Base-by-base conservation (phyloP, 2,888 invertebrate species). In the Acleris literana region DNA sequence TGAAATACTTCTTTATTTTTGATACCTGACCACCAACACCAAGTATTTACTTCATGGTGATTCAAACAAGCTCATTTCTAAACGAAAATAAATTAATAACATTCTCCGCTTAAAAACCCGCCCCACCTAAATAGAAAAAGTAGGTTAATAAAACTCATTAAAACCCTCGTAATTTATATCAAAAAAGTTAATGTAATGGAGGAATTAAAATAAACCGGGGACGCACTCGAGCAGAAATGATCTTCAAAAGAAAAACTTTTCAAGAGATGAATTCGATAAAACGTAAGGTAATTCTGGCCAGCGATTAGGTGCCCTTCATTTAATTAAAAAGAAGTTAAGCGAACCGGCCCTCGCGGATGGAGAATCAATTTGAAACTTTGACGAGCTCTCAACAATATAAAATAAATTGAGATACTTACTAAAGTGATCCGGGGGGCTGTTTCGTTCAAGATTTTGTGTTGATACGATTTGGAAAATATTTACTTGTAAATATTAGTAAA, bases 321-420 rank as follows among this genome's bases (percentile, higher is more conserved):
- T 86, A 89, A 89, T 90, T 89, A 86, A 87, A 88, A 88, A 86
- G 81, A 88, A 85, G 87, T 87, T 86, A 83, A 86, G 83, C 84
- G 87, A 86, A 81, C 82, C 84, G 78, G 74, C 74, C 80, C 73
- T 78, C 71, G 71, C 73, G 79, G 81, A 76, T 76, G 77, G 78
- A 76, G 80, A 87, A 86, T 86, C 86, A 85, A 87, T 87, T 86
- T 86, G 76, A 80, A 84, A 88, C 83, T 82, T 88, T 75, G 76
- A 76, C 74, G 73, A 74, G 71, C 67, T 82, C 81, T 83, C 80
- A 81, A 71, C 74, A 72, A 75, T 77, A 76, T 74, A 80, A 85
- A 81, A 75, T 73, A 70, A 73, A 75, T 72, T 69, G 74, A 69
- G 70, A 70, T 63, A 72, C 68, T 71, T 75, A 64, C 65, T 68